Conservation (phyloP, 2,113 vertebrate species). For the Myrmecobius fasciatus region DNA sequence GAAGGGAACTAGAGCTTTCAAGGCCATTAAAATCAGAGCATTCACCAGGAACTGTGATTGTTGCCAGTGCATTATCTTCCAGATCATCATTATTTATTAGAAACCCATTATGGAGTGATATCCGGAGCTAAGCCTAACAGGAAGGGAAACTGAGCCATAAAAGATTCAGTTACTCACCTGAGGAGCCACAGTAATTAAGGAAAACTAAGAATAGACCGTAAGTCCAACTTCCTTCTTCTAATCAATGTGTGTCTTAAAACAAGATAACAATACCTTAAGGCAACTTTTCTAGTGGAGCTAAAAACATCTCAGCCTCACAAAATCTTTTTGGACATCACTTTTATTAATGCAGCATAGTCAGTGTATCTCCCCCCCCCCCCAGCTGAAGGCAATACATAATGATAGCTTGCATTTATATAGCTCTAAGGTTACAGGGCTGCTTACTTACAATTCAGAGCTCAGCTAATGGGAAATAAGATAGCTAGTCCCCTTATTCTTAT, state of each 20-base stretch:
- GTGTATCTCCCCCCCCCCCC: not conserved
- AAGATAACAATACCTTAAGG: constrained; percentile 1
- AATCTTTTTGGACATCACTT: not conserved
- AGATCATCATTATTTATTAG: constrained; percentile 26
- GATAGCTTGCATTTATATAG: not conserved
- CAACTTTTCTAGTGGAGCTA: constrained; percentile 36
- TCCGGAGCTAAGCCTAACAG: constrained; percentile 42
- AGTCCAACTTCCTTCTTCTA: not conserved
- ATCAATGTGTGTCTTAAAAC: constrained; percentile 68
- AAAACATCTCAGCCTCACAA: constrained; percentile 2
- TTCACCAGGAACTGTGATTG: constrained; percentile 17
- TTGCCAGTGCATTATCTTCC: constrained; percentile 33
- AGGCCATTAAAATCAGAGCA: constrained; percentile 15
- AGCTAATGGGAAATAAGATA: not conserved
- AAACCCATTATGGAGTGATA: constrained; percentile 38
- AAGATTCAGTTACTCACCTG: constrained; percentile 28
- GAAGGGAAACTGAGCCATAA: constrained; percentile 44
- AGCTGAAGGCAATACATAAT: not conserved
- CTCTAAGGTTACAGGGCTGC: not conserved
- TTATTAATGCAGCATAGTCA: not conserved
- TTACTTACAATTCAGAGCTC: not conserved
- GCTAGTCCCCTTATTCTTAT: not conserved
- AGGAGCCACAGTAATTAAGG: constrained; percentile 65
- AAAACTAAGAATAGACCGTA: constrained; percentile 62
- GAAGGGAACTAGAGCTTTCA: constrained; percentile 9